phyloP scores from a whole-genome alignment of 2,113 vertebrate species.

The Tachysurus vachellii region DNA sequence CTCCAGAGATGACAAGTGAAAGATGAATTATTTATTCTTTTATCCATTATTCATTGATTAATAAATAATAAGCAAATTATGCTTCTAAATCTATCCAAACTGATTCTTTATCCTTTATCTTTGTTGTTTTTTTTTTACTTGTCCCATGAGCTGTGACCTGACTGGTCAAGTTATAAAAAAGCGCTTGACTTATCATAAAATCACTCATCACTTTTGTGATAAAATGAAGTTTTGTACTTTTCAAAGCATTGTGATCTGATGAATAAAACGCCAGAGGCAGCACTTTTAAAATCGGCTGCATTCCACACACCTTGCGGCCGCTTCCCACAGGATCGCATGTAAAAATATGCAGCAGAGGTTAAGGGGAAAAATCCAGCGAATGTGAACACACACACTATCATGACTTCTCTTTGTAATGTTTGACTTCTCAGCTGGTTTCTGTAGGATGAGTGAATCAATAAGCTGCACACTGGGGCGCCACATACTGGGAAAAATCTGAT shows the following conservation, averaged over 20 bases:
- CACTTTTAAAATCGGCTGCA: background rate
- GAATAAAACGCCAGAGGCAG: background rate
- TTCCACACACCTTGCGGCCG: background rate
- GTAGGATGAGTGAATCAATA: conserved; percentile 31
- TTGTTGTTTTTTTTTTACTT: background rate
- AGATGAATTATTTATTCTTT: too few species aligned
- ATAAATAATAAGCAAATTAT: background rate
- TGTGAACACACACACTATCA: conserved; percentile 15
- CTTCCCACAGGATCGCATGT: conserved; percentile 9
- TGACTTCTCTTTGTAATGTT: conserved; percentile 1
- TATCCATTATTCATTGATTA: background rate
- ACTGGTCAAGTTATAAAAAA: background rate
- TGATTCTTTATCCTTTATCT: background rate
- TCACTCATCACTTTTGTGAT: background rate
- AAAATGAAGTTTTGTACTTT: conserved; percentile 13
- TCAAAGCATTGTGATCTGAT: conserved; percentile 27
- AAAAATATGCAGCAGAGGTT: conserved; percentile 19
- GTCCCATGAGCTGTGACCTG: background rate
- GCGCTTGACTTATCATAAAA: background rate
- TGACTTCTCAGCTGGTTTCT: conserved; percentile 9
- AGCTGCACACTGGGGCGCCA: background rate
- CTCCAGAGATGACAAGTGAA: too few species aligned
- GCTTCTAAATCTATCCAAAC: background rate
- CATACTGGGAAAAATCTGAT: background rate
- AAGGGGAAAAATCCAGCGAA: background rate